Conservation (phyloP, 2,113 vertebrate genomes). For the Vulpes vulpes region DNA sequence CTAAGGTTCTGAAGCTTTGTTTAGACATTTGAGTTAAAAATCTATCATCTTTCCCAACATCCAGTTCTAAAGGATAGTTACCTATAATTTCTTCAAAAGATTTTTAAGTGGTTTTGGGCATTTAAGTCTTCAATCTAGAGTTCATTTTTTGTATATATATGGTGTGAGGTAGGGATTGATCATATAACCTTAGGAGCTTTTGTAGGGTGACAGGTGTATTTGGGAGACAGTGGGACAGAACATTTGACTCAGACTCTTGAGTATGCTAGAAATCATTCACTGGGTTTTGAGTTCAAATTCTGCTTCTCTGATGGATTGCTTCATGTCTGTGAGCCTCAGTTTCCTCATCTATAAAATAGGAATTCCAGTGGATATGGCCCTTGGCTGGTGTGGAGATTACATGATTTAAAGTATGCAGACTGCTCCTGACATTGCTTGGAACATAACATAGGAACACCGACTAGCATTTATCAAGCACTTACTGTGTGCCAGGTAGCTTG, state of each 20-base stretch:
- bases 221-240: neutral
- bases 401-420: neutral
- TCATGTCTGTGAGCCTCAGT: neutral
- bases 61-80: neutral
- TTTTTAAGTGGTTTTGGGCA: neutral
- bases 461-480: neutral
- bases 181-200: neutral
- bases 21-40: neutral
- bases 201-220: neutral
- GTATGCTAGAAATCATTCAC: neutral
- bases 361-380: neutral
- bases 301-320: neutral
- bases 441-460: neutral
- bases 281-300: neutral
- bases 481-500: neutral
- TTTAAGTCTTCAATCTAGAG: neutral
- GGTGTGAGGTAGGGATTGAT: neutral
- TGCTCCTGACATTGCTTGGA: neutral
- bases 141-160: neutral
- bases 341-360: neutral
- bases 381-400: neutral
- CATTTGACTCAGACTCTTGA: neutral
- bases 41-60: neutral
- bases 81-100: neutral
- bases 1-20: neutral